These are phyloP conservation scores for Vireo altiloquus DNA, from an alignment of 2,113 vertebrate species.

Conservation along the genomic window DNA sequence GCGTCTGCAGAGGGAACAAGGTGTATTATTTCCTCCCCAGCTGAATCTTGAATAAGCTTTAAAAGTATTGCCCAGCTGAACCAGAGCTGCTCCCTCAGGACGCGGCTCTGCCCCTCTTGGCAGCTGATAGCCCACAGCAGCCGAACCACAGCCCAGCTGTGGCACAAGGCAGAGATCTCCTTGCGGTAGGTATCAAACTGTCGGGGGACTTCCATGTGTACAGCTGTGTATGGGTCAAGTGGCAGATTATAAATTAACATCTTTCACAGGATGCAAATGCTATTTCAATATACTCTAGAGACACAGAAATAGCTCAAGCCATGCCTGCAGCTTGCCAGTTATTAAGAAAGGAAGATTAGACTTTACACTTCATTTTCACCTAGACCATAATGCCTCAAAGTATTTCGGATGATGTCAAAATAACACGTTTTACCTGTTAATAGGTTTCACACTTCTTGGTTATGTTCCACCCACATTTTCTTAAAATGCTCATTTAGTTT, in stretches of 20 bases:
- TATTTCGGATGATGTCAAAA: neutral
- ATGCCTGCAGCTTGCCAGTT: fast-evolving
- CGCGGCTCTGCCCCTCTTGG: fast-evolving
- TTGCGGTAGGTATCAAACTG: neutral
- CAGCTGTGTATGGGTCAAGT: neutral
- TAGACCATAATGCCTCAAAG: neutral
- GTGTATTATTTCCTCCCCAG: neutral
- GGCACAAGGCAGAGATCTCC: neutral
- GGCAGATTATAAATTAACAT: neutral
- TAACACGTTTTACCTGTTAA: neutral
- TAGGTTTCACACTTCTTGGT: neutral
- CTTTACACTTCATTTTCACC: neutral
- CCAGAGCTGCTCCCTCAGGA: neutral
- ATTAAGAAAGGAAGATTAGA: neutral
- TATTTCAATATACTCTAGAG: neutral
- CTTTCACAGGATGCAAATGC: neutral
- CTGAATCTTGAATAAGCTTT: neutral
- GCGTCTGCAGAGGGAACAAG: neutral
- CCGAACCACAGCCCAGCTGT: neutral
- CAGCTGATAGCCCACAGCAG: neutral
- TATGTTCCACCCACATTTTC: neutral
- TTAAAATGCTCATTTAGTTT: neutral
- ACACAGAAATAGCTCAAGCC: neutral
- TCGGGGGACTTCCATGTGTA: fast-evolving
- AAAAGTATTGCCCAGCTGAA: neutral